Evolutionary conservation across 1,140 invertebrate species (phyloP).

Genomic region (Linepithema humile): DNA sequence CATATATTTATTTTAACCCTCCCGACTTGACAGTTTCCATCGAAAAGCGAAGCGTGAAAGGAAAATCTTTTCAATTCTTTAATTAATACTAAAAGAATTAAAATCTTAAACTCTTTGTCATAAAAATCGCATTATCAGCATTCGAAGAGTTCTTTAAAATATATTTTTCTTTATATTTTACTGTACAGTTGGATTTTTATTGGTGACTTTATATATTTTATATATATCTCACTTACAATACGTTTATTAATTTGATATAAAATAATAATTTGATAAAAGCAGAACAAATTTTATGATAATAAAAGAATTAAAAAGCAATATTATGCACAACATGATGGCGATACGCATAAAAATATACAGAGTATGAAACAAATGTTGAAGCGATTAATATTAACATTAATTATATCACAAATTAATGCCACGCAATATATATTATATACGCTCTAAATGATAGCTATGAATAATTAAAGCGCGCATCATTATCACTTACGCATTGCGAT

Average conservation of each 20-base stretch:
- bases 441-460: slow-evolving; percentile 32
- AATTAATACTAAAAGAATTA: neutral
- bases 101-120: no score
- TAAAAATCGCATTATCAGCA: no score
- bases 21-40: neutral
- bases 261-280: neutral
- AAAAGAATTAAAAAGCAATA: neutral
- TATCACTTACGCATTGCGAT: slow-evolving; percentile 52
- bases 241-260: neutral
- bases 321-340: no score
- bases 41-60: neutral
- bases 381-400: slow-evolving; percentile 33
- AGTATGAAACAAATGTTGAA: neutral
- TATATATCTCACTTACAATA: neutral
- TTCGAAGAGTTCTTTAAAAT: no score
- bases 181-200: neutral
- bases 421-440: neutral
- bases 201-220: neutral
- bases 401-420: slow-evolving; percentile 20
- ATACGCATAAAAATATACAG: neutral
- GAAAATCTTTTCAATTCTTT: neutral
- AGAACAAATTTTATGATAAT: neutral
- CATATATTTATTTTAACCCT: neutral
- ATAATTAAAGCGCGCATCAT: slow-evolving; percentile 48
- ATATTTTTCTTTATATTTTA: no score